Evolutionary conservation across 2,113 vertebrate species (phyloP).

Genomic region (Felis catus): DNA sequence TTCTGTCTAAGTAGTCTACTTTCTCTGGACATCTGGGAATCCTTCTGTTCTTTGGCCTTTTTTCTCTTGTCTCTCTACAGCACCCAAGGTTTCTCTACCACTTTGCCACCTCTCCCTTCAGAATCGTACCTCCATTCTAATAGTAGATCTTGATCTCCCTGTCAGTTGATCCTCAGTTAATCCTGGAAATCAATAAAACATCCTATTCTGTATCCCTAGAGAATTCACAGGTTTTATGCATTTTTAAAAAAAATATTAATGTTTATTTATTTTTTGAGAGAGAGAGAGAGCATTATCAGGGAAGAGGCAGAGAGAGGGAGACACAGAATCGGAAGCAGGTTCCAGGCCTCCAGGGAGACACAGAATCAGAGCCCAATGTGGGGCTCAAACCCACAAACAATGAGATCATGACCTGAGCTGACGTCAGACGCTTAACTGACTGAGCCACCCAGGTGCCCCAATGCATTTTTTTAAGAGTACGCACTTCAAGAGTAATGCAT

Average conservation of each 20-base stretch:
- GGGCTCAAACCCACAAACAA: no score
- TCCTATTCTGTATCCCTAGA: neutral
- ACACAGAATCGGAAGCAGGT: no score
- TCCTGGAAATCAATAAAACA: neutral
- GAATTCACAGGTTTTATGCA: neutral
- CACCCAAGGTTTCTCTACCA: neutral
- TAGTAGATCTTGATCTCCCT: neutral
- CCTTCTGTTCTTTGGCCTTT: neutral
- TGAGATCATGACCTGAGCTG: no score
- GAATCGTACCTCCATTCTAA: neutral
- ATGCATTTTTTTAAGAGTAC: no score
- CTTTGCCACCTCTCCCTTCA: neutral
- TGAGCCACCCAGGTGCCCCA: no score
- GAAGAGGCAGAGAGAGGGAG: no score
- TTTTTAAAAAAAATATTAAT: neutral
- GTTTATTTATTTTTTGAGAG: no score
- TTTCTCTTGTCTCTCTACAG: neutral
- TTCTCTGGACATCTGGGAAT: neutral
- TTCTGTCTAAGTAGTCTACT: neutral
- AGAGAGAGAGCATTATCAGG: no score
- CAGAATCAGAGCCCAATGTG: no score
- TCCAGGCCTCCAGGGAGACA: no score
- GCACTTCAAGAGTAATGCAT: no score
- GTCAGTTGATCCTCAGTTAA: neutral
- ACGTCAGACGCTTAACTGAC: no score